phyloP scores from a whole-genome alignment of 2,797 vertebrate species.

The Euphonia xanthogaster region DNA sequence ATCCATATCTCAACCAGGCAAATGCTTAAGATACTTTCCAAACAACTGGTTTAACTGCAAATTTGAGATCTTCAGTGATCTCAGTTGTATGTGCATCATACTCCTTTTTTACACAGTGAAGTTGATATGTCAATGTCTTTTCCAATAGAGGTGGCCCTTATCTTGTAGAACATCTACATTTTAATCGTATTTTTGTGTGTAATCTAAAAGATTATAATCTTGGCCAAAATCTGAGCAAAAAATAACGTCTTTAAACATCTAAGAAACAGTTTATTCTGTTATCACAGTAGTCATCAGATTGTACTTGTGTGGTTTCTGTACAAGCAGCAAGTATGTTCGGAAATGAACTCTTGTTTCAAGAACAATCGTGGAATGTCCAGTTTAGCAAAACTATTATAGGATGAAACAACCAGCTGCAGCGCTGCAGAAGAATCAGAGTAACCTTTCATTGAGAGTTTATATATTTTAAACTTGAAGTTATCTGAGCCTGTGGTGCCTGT shows the following conservation, averaged over 20 bases:
- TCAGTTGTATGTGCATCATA: not conserved
- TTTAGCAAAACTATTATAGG: not conserved
- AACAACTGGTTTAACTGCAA: not conserved
- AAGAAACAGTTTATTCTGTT: not conserved
- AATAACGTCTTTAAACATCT: not conserved
- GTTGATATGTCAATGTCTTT: not conserved
- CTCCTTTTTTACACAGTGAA: not conserved
- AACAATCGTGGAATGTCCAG: not conserved
- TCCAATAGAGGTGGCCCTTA: not conserved
- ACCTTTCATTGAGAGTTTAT: not conserved
- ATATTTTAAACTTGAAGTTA: accelerated
- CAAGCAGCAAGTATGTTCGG: accelerated
- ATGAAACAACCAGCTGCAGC: not conserved
- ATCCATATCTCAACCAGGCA: not conserved
- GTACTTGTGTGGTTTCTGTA: not conserved
- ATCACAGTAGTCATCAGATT: not conserved
- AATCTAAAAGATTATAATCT: not conserved
- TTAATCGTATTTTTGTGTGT: not conserved
- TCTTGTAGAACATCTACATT: not conserved
- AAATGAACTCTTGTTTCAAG: not conserved
- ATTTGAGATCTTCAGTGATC: not conserved
- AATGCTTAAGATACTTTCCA: not conserved
- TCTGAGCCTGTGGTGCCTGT: not conserved
- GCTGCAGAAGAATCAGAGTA: not conserved
- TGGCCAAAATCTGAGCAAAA: not conserved